A percentile compares a stretch with the other conserved stretches of the same genome.
Conservation (phyloP, 2,113 vertebrate species). For the Casuarius casuarius region DNA sequence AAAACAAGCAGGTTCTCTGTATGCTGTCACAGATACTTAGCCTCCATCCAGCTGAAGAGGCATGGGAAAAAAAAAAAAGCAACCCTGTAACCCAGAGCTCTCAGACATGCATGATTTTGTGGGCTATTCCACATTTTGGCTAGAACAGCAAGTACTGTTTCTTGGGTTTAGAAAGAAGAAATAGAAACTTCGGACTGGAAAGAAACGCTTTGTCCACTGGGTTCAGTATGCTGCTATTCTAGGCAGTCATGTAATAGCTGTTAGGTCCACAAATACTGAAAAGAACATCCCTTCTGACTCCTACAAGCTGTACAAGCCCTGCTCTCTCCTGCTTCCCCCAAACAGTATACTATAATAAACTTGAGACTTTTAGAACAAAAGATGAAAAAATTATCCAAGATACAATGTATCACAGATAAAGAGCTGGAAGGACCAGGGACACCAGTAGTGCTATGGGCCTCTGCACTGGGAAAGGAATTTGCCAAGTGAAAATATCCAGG, state of each 20-base stretch:
- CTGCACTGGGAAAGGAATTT: background rate
- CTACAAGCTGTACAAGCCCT: background rate
- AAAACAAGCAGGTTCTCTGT: background rate
- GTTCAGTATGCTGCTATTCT: background rate
- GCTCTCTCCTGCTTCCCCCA: accelerated
- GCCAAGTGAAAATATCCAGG: background rate
- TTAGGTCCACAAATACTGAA: background rate
- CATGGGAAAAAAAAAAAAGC: background rate
- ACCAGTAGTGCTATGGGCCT: background rate
- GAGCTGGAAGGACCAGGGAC: background rate
- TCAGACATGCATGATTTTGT: background rate
- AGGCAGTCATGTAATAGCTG: background rate
- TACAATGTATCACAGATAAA: background rate
- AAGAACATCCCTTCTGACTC: background rate
- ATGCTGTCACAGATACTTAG: background rate
- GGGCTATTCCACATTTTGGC: background rate
- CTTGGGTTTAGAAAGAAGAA: background rate
- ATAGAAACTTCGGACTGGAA: background rate
- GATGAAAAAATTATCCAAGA: background rate
- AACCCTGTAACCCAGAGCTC: background rate
- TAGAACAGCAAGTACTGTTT: background rate
- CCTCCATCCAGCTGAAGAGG: background rate
- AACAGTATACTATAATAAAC: background rate
- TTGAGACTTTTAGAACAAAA: background rate
- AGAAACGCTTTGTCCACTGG: background rate